Base-by-base conservation (phyloP, 2,888 invertebrate genomes). In the Torymus aiolomorphi region DNA sequence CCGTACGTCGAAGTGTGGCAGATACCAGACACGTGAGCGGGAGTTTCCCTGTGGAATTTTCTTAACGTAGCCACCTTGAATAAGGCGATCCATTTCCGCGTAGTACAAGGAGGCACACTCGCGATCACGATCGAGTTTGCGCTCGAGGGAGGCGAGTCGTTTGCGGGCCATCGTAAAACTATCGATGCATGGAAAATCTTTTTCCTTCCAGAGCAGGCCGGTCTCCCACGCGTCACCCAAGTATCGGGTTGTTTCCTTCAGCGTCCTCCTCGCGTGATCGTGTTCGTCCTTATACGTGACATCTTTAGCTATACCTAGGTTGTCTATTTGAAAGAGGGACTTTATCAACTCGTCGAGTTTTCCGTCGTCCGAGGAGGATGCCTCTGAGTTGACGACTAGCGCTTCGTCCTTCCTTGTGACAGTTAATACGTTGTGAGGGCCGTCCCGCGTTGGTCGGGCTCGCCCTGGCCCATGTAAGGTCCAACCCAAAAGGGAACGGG, bases 61-160 rank as follows among this genome's bases (percentile, higher is more conserved):
- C 2, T 0, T 11, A 4, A 66, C 57, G 24, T 63, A 75, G 1
- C 51, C 20, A 2, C 66, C 66, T 16, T 75, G 49, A 51, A 65
- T 24, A n/a, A 75, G n/a, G 13, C 66, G 52, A 4, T 57, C 42
- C 59, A 75, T 75, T 18, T 75, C 75, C 8, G 12, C 14, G 49
- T 59, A 66, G 66, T 75, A 66, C 14, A 66, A 11, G 11, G 18
- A 14, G 4, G 49, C 56, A n/a, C 66, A 75, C 5, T 18, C 18
- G 1, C 14, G 8, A 51, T 75, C 73, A 3, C 20, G 12, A 51
- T 65, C 66, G 14, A 66, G 31, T 20, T 51, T 75, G 1, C n/a
- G 42, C 20, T 66, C 49, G 18, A 59, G 31, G 4, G 13, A 18
- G 1, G 1, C 10, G 0, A 75, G 13, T 20, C 66, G 16, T 42